phyloP scores from a whole-genome alignment of 2,113 vertebrate species.

The Lucifuga dentata region DNA sequence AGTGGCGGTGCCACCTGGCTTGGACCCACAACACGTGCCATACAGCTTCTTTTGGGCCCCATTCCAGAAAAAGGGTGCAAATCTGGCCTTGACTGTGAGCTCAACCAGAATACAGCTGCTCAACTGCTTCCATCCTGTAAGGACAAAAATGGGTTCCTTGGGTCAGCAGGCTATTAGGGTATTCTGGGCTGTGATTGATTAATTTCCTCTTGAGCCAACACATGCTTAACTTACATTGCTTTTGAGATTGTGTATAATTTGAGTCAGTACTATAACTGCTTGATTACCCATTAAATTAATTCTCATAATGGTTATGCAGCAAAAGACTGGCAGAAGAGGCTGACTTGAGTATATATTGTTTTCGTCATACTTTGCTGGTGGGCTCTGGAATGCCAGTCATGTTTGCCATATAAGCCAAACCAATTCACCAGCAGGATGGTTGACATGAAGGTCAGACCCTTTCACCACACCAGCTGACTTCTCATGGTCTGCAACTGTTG shows the following conservation, averaged over 20 bases:
- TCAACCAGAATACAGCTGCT: constrained; percentile 56
- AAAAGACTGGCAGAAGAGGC: constrained; percentile 1
- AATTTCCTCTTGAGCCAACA: constrained; percentile 19
- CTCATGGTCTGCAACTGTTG: constrained; percentile 52
- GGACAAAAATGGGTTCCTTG: constrained; percentile 38
- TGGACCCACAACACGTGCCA: constrained; percentile 39
- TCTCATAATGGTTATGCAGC: neutral
- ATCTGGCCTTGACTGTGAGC: constrained; percentile 43
- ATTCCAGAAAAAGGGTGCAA: constrained; percentile 56
- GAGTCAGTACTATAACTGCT: constrained; percentile 28
- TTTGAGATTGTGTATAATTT: constrained; percentile 2
- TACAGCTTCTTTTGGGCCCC: constrained; percentile 24
- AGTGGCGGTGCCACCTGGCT: constrained; percentile 35
- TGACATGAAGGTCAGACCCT: constrained; percentile 64
- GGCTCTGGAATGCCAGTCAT: constrained; percentile 71
- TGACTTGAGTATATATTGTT: constrained; percentile 34
- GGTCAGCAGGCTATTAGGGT: constrained; percentile 16
- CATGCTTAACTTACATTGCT: constrained; percentile 18
- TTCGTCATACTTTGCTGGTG: constrained; percentile 31
- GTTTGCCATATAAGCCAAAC: constrained; percentile 60
- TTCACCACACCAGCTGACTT: constrained; percentile 59
- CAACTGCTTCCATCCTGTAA: constrained; percentile 31
- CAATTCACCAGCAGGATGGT: constrained; percentile 55
- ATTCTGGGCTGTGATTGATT: constrained; percentile 31
- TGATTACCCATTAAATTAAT: constrained; percentile 28